Evolutionary conservation across 1,140 invertebrate genomes (phyloP).

Genomic region (Penaeus chinensis): DNA sequence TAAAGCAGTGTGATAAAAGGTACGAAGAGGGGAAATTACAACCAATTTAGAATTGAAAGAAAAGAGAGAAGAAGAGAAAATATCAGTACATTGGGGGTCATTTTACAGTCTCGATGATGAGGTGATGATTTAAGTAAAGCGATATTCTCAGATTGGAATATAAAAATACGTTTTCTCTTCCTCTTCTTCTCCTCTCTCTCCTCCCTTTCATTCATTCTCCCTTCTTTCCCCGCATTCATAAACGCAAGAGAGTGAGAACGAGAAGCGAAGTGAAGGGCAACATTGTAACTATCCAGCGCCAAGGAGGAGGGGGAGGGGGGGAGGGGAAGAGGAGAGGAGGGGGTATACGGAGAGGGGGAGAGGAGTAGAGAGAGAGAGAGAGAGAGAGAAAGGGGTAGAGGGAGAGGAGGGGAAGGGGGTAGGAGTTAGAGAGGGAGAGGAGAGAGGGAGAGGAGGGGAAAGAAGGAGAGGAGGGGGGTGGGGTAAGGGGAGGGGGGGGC

Average conservation of each 20-base stretch:
- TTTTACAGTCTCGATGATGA: no score
- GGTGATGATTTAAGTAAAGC: no score
- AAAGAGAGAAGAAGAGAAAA: no score
- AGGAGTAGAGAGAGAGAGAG: not conserved
- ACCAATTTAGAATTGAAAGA: no score
- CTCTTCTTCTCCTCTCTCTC: not conserved
- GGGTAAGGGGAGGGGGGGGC: not conserved
- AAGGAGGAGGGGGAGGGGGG: not conserved
- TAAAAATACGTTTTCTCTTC: no score
- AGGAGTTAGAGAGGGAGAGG: not conserved
- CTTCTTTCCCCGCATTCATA: not conserved
- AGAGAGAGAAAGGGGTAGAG: not conserved
- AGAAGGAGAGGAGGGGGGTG: not conserved
- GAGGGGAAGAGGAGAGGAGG: constrained; percentile 4
- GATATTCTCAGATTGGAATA: no score
- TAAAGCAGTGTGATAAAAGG: no score
- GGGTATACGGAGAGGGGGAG: not conserved
- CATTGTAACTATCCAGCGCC: no score
- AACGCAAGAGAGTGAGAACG: constrained; percentile 36
- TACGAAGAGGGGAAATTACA: no score
- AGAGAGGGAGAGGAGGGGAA: no score
- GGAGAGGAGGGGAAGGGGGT: not conserved
- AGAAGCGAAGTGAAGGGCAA: constrained; percentile 6
- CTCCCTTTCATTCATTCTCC: not conserved
- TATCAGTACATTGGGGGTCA: no score